Conservation (phyloP, 2,113 vertebrate species). For the Antechinus stuartii region DNA sequence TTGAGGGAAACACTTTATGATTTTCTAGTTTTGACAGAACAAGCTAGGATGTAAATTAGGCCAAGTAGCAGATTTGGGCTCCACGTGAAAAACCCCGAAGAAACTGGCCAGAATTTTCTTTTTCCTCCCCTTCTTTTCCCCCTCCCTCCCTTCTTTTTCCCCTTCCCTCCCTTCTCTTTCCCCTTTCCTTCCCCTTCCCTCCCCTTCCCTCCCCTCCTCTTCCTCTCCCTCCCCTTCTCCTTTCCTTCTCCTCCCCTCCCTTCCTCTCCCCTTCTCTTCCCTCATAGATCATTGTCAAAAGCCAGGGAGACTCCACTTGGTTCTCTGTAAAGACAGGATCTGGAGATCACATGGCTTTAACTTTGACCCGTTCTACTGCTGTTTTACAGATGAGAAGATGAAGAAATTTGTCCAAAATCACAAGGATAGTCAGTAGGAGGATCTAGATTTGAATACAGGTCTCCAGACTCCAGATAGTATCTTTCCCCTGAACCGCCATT, state of each 20-base stretch:
- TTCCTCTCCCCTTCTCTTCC: too few species aligned
- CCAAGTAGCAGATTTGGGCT: neutral
- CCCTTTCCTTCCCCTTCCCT: too few species aligned
- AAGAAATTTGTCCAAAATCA: neutral
- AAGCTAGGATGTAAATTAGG: neutral
- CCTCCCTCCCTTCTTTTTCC: too few species aligned
- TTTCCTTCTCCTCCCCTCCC: too few species aligned
- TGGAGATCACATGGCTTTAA: neutral
- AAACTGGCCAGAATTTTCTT: neutral
- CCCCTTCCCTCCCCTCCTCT: too few species aligned
- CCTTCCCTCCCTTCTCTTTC: too few species aligned
- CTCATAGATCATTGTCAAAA: neutral
- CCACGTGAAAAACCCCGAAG: neutral
- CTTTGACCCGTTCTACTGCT: neutral
- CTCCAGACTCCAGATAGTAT: neutral
- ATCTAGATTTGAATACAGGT: neutral
- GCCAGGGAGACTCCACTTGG: neutral
- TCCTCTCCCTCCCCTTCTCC: too few species aligned
- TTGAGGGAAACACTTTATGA: neutral
- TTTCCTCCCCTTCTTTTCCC: too few species aligned
- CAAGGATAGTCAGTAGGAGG: neutral
- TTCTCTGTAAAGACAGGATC: neutral
- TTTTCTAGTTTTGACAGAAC: slow-evolving; percentile 19
- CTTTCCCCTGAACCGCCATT: neutral
- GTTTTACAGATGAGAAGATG: neutral